phyloP scores from a whole-genome alignment of 2,888 invertebrate genomes.

The Hypena proboscidalis region DNA sequence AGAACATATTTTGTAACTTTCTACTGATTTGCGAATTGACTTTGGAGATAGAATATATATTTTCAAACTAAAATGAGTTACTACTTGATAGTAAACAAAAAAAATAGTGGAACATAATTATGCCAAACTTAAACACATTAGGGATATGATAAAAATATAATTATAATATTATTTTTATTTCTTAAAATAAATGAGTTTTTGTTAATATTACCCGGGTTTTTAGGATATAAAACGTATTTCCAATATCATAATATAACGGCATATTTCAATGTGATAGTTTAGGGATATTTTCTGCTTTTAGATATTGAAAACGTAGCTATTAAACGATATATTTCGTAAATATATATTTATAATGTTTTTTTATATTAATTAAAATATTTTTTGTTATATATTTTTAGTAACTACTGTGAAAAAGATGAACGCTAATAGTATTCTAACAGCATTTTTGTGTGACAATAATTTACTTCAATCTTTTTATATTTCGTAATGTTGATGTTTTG shows the following conservation, averaged over 20 bases:
- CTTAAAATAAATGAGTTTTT: not conserved
- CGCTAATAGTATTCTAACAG: no score
- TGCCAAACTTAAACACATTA: slow-evolving; percentile 6
- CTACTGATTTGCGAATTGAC: no score
- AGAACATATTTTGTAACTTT: no score
- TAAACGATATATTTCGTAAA: slow-evolving; percentile 6
- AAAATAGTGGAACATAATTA: no score
- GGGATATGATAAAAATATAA: not conserved
- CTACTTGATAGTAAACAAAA: no score
- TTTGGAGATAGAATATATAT: no score
- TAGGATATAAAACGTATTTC: slow-evolving; percentile 12
- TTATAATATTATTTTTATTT: not conserved
- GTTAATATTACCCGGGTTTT: slow-evolving; percentile 13
- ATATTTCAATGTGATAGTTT: slow-evolving; percentile 42
- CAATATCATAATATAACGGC: slow-evolving; percentile 27
- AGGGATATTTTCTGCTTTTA: slow-evolving; percentile 45
- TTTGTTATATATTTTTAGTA: not conserved
- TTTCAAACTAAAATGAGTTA: no score
- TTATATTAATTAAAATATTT: not conserved
- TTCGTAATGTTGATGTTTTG: slow-evolving; percentile 11
- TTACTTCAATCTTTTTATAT: slow-evolving; percentile 2
- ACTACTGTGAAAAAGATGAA: not conserved
- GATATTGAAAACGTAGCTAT: slow-evolving; percentile 13
- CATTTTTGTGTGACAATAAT: no score
- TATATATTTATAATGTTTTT: not conserved